These are phyloP conservation scores for Agelastica alni DNA, from an alignment of 2,888 invertebrate genomes.

Conservation along the genomic window DNA sequence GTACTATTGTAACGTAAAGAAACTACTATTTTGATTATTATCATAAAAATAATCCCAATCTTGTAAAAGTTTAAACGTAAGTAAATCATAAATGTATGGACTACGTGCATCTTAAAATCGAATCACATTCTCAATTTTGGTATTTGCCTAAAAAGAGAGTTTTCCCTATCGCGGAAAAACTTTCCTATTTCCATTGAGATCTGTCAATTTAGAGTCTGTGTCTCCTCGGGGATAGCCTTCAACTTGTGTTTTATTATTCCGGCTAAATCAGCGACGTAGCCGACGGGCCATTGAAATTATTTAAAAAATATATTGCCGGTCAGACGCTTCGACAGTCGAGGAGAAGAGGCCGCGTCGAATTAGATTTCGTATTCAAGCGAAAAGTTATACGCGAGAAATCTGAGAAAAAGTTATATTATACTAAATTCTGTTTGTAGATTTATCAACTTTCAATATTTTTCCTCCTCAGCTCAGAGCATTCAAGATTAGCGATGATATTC, in stretches of 20 bases:
- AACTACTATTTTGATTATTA: no score
- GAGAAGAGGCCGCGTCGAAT: no score
- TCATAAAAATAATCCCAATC: no score
- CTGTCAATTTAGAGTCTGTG: conserved; percentile 31
- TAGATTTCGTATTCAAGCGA: no score
- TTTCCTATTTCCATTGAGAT: conserved; percentile 32
- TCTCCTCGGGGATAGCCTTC: conserved; percentile 24
- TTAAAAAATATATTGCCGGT: neutral
- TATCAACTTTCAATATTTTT: no score
- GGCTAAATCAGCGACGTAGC: neutral
- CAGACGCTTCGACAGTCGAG: no score
- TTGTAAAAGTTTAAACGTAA: conserved; percentile 34
- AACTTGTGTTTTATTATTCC: conserved; percentile 35
- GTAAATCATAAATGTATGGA: conserved; percentile 35
- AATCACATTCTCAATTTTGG: conserved; percentile 36
- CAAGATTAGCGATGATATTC: no score
- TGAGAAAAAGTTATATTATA: no score
- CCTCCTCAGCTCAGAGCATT: no score
- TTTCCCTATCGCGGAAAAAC: conserved; percentile 15
- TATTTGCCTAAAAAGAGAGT: conserved; percentile 26
- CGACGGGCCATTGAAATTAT: neutral
- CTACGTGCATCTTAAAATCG: conserved; percentile 33
- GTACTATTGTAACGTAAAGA: no score
- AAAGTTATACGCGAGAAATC: no score
- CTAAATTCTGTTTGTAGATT: no score